Evolutionary conservation across 2,888 invertebrate species (phyloP).

Genomic region (Brachynemurus nebulosus): DNA sequence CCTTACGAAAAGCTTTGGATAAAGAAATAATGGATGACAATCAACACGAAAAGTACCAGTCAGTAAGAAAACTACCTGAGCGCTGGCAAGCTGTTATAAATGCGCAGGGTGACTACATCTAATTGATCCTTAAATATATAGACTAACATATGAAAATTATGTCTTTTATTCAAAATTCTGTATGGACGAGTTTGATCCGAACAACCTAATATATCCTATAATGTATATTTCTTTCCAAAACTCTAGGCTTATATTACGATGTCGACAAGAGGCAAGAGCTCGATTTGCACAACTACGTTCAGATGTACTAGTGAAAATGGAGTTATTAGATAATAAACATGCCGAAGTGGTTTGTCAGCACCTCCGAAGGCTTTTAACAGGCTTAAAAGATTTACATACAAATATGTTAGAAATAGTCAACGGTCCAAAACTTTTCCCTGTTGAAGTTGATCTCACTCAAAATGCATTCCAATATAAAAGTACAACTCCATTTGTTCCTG

Average conservation of each 20-base stretch:
- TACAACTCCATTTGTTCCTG: constrained; percentile 34
- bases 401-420: constrained; percentile 41
- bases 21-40: too few relatives aligned
- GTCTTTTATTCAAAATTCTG: too few relatives aligned
- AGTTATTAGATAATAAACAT: constrained; percentile 94
- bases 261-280: constrained; percentile 84
- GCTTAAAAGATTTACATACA: constrained; percentile 44
- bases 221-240: constrained; percentile 3
- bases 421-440: constrained; percentile 74
- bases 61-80: too few relatives aligned
- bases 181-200: too few relatives aligned
- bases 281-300: constrained; percentile 72
- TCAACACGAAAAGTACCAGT: too few relatives aligned
- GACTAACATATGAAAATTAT: too few relatives aligned
- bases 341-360: constrained; percentile 89
- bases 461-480: constrained; percentile 86
- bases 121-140: too few relatives aligned
- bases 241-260: constrained; percentile 72
- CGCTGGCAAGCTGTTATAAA: too few relatives aligned
- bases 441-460: constrained; percentile 87
- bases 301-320: constrained; percentile 93
- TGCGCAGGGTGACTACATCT: too few relatives aligned
- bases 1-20: too few relatives aligned
- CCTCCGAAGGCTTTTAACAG: constrained; percentile 68
- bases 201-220: not conserved